A percentile compares a stretch with the other conserved stretches of the same genome.
These are phyloP conservation scores for Leptinotarsa lineolata DNA, from an alignment of 1,140 invertebrate genomes.

Conservation along the genomic window DNA sequence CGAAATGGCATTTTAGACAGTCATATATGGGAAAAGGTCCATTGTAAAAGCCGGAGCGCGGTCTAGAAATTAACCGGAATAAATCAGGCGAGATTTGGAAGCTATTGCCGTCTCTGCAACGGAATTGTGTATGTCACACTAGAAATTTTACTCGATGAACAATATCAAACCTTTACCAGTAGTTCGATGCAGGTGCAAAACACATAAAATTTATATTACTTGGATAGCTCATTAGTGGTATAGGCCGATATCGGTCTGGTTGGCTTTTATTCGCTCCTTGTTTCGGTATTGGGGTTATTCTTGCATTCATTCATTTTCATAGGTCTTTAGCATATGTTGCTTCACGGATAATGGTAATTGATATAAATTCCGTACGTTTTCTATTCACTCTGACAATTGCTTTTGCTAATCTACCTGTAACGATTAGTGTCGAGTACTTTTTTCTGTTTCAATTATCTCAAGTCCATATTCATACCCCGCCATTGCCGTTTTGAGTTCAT, in stretches of 20 bases:
- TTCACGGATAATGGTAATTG: too few relatives aligned
- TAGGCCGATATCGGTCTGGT: too few relatives aligned
- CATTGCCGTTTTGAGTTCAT: slow-evolving; percentile 14
- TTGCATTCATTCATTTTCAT: too few relatives aligned
- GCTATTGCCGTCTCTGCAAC: slow-evolving; percentile 28
- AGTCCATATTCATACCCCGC: background rate
- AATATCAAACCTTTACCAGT: background rate
- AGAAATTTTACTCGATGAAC: slow-evolving; percentile 15
- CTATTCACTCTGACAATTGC: too few relatives aligned
- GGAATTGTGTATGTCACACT: slow-evolving; percentile 14
- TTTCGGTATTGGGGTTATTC: too few relatives aligned
- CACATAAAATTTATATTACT: too few relatives aligned
- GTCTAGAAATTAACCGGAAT: slow-evolving; percentile 41
- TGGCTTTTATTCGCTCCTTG: too few relatives aligned
- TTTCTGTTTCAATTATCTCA: background rate
- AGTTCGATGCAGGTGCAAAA: too few relatives aligned
- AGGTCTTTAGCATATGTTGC: too few relatives aligned
- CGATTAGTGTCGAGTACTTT: background rate
- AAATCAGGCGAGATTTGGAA: slow-evolving; percentile 42
- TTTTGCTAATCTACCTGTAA: too few relatives aligned
- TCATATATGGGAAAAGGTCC: slow-evolving; percentile 23
- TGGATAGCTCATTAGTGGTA: too few relatives aligned
- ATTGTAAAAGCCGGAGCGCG: slow-evolving; percentile 17
- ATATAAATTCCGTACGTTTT: too few relatives aligned
- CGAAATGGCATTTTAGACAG: slow-evolving; percentile 28